Evolutionary conservation across 2,888 invertebrate genomes (phyloP), one percentile per base, ranked within the genome.

Genomic region (Argynnis bischoffii): DNA sequence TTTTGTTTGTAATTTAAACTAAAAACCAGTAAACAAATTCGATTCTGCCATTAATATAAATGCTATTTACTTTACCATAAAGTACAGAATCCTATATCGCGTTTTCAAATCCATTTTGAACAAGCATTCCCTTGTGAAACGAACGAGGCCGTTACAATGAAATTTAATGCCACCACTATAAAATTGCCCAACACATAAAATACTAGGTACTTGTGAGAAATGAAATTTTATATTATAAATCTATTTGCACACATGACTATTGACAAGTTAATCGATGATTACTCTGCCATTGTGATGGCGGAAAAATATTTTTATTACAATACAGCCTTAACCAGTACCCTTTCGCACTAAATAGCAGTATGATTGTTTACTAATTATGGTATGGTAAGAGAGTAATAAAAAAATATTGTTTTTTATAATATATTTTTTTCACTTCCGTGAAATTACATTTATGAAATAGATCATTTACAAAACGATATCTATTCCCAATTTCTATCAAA

Each of bases 91-190:
- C 48, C 56, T 50, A 63, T 59, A 55, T 61, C 48, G 60, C 63
- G 50, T 63, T 18, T 67, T 66, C 51, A 59, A 63, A 60, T 16
- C 51, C 72, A 67, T 69, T 56, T 69, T 67, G 50, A 61, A 48
- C 46, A 55, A 48, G 46, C 72, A 72, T 65, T 48, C 41, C 71
- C 59, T 74, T 73, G 68, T 69, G 69, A 61, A 75, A 74, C 64
- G 11, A 16, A 50, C 46, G 75, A 63, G 65, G 57, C 35, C 6
- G 21, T 26, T 55, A 48, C 64, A 71, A 73, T 70, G 53, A 71
- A 74, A 74, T 74, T 74, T 72, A 63, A 74, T 72, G 66, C 56
- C 59, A 56, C 46, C 55, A 67, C 66, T 63, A 70, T 75, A 72
- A 73, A 74, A 73, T 75, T 72, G 69, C 67, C 48, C 59, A 41